Evolutionary conservation across 2,113 vertebrate genomes (phyloP).

Genomic region (Vombatus ursinus): DNA sequence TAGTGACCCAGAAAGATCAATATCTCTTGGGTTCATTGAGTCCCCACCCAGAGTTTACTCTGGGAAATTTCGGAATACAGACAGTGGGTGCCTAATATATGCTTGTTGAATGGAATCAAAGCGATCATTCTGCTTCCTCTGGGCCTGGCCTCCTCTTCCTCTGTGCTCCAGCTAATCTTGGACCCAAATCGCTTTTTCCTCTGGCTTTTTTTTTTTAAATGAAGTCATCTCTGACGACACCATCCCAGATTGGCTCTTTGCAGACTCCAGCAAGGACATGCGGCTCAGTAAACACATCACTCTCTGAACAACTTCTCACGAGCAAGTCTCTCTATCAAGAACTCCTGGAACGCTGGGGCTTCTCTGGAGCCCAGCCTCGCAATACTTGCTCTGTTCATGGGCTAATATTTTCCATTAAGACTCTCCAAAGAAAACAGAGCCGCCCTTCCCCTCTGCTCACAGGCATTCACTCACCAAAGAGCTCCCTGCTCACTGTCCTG

Average conservation of each 20-base stretch:
- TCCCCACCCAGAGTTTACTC: background rate
- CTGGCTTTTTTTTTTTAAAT: conserved; percentile 15
- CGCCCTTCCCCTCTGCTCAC: background rate
- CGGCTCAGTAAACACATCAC: background rate
- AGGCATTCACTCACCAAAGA: background rate
- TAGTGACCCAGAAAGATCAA: background rate
- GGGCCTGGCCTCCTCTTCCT: background rate
- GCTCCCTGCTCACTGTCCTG: background rate
- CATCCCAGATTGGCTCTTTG: conserved; percentile 49
- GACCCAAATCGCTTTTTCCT: background rate
- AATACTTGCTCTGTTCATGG: background rate
- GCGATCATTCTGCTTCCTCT: background rate
- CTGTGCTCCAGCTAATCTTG: background rate
- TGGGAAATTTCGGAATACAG: background rate
- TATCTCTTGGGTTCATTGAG: background rate
- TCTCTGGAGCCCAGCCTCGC: background rate
- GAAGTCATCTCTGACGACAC: background rate
- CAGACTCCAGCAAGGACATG: background rate
- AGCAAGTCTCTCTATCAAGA: background rate
- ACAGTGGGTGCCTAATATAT: background rate
- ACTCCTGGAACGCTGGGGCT: background rate
- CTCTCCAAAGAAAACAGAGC: conserved; percentile 61
- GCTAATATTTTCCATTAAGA: conserved; percentile 70
- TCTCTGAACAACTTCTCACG: background rate
- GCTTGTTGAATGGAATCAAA: background rate